Conservation (phyloP, 2,797 vertebrate species). For the Spea hammondii region DNA sequence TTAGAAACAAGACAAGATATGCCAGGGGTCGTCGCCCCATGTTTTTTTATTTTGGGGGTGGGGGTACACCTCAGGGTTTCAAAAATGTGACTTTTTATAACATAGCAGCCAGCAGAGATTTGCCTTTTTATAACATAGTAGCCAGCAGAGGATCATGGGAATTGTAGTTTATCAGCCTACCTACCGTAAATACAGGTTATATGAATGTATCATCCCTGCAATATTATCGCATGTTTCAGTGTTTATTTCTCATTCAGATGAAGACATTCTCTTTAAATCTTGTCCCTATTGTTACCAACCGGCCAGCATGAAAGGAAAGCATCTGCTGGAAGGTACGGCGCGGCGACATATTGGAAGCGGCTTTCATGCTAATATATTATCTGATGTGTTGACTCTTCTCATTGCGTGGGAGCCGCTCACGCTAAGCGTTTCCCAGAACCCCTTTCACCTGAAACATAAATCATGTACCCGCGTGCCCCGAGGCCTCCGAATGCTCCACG, state of each 20-base stretch:
- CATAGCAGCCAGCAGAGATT: too few species aligned
- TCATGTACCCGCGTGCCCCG: conserved; percentile 9
- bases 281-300: too few species aligned
- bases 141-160: too few species aligned
- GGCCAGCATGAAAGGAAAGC: not conserved
- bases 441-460: conserved; percentile 1
- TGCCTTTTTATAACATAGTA: too few species aligned
- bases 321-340: conserved; percentile 23
- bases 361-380: conserved; percentile 5
- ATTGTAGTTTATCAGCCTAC: too few species aligned
- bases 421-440: conserved; percentile 29
- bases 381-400: conserved; percentile 2
- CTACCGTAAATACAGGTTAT: too few species aligned
- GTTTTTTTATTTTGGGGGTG: too few species aligned
- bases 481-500: conserved; percentile 30
- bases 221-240: not conserved
- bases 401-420: conserved; percentile 37
- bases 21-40: too few species aligned
- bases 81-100: too few species aligned
- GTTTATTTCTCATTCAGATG: not conserved
- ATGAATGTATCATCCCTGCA: not conserved
- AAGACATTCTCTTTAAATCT: not conserved
- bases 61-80: too few species aligned
- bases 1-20: too few species aligned
- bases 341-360: not conserved